Evolutionary conservation across 2,888 invertebrate species (phyloP).

Genomic region (Candidula unifasciata): DNA sequence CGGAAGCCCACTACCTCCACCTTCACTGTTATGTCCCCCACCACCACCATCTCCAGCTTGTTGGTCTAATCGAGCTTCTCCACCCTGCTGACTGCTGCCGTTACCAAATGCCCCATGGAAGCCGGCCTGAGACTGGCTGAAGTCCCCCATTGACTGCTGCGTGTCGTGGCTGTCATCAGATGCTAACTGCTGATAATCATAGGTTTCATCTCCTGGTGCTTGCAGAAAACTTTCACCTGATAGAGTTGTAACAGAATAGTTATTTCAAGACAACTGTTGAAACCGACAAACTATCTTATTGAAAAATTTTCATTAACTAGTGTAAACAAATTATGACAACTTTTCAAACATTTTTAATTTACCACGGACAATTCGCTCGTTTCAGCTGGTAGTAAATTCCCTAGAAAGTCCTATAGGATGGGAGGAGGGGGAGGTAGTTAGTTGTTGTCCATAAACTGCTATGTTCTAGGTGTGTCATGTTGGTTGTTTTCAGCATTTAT

Average conservation of each 20-base stretch:
- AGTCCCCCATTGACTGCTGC: conserved; percentile 35
- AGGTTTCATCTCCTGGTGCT: conserved; percentile 44
- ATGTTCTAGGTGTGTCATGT: too few species aligned
- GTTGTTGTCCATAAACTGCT: too few species aligned
- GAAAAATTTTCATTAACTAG: too few species aligned
- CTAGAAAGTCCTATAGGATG: too few species aligned
- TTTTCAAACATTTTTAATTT: too few species aligned
- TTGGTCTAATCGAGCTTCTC: not conserved
- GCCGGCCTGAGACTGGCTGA: conserved; percentile 19
- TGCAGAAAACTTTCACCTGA: conserved; percentile 47
- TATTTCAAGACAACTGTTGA: too few species aligned
- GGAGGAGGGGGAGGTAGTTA: too few species aligned
- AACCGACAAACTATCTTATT: too few species aligned
- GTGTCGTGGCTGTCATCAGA: conserved; percentile 52
- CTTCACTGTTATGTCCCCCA: not conserved
- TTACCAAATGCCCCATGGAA: conserved; percentile 48
- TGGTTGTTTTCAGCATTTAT: too few species aligned
- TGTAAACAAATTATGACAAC: too few species aligned
- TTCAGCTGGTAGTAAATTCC: too few species aligned
- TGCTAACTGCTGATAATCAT: conserved; percentile 48
- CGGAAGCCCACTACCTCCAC: conserved; percentile 19
- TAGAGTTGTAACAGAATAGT: not conserved
- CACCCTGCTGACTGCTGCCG: conserved; percentile 31
- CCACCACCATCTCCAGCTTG: conserved; percentile 14
- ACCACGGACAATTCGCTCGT: too few species aligned